phyloP scores from a whole-genome alignment of 2,888 invertebrate genomes.

The Drosophila demipolita region DNA sequence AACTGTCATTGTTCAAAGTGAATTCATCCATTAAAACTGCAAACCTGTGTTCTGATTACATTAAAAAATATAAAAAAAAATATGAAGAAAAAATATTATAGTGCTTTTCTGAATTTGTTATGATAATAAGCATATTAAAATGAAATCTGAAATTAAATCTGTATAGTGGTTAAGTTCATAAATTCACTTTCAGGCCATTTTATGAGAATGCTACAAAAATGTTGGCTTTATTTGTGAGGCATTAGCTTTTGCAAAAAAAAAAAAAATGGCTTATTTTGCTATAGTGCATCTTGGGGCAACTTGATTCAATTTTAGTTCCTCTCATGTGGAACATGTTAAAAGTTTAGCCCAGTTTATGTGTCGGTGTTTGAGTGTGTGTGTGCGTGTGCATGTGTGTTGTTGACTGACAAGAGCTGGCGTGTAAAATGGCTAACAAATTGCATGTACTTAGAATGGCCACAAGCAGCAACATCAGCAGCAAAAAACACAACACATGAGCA shows the following conservation, averaged over 20 bases:
- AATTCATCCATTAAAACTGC: not conserved
- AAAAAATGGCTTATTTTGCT: not conserved
- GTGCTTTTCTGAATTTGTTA: not conserved
- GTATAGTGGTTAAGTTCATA: not conserved
- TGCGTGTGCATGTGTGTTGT: constrained; percentile 24
- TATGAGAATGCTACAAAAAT: not conserved
- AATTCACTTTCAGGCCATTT: not conserved
- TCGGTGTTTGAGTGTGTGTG: constrained; percentile 10
- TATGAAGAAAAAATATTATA: not conserved
- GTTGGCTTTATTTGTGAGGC: not conserved
- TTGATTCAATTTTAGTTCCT: constrained; percentile 64
- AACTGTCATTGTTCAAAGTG: not conserved
- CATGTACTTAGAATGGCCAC: constrained; percentile 65
- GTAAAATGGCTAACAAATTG: constrained; percentile 78
- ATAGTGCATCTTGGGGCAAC: constrained; percentile 40
- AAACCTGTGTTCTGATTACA: not conserved
- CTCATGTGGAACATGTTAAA: constrained; percentile 25
- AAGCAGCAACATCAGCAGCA: constrained; percentile 33
- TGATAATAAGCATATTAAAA: not conserved
- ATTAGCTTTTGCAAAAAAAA: not conserved
- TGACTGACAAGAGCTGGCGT: constrained; percentile 54
- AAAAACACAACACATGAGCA: constrained; percentile 54
- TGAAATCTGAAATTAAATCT: not conserved
- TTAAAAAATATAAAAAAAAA: not conserved
- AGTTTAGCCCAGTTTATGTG: constrained; percentile 52